These are phyloP conservation scores for Chrysemys picta DNA, from an alignment of 2,113 vertebrate genomes.

Conservation along the genomic window DNA sequence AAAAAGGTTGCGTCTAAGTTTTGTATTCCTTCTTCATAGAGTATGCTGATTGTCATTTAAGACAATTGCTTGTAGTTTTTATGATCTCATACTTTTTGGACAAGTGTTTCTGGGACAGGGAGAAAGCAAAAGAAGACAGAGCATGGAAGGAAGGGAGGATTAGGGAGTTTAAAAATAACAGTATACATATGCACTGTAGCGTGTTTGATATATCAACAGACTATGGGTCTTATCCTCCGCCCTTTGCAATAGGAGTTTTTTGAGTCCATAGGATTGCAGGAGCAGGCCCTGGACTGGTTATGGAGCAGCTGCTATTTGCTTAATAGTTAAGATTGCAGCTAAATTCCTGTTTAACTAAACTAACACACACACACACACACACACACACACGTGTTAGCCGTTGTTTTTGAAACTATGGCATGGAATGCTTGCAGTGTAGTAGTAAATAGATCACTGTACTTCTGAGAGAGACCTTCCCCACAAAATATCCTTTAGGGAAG, in stretches of 20 bases:
- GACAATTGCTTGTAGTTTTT: not conserved
- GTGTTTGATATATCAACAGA: not conserved
- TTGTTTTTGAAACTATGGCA: too few relatives aligned
- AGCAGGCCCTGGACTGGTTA: not conserved
- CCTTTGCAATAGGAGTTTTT: slow-evolving; percentile 1
- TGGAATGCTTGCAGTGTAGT: not conserved
- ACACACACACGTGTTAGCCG: too few relatives aligned
- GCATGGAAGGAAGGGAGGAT: not conserved
- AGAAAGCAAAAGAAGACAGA: not conserved
- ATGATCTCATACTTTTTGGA: not conserved
- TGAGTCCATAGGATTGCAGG: not conserved
- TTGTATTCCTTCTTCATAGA: not conserved
- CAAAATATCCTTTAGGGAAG: not conserved
- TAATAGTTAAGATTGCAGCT: not conserved
- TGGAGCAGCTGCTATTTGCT: not conserved
- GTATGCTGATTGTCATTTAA: not conserved
- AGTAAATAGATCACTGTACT: rapidly evolving
- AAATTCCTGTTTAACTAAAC: not conserved
- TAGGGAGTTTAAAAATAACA: not conserved
- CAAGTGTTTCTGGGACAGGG: not conserved
- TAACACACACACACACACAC: too few relatives aligned
- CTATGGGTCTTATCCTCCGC: not conserved
- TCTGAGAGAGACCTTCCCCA: not conserved
- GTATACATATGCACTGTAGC: not conserved
- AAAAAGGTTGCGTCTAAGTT: not conserved